A percentile compares a stretch with the other conserved stretches of the same genome.
These are phyloP conservation scores for Hipposideros armiger DNA, from an alignment of 2,113 vertebrate species.

Conservation along the genomic window DNA sequence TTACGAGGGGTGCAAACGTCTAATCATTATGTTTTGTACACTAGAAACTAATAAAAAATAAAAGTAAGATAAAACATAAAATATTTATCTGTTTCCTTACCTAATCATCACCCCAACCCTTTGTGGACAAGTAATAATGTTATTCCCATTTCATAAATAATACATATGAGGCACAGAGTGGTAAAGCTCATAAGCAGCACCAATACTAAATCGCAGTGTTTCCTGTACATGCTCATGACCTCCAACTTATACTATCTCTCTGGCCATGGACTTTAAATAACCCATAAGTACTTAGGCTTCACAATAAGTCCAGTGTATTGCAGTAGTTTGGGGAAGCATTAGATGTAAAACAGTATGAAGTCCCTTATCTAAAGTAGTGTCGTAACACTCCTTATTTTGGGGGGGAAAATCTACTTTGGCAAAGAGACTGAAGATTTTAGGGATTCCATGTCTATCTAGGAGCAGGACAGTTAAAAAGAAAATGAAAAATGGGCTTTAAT, in stretches of 20 bases:
- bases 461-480: background rate
- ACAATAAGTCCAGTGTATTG: background rate
- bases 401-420: background rate
- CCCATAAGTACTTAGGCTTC: background rate
- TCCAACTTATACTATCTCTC: background rate
- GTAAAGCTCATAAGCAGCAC: background rate
- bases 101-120: background rate
- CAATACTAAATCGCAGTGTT: background rate
- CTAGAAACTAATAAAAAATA: too few relatives aligned
- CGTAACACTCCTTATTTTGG: background rate
- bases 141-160: background rate
- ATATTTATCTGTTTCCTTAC: background rate
- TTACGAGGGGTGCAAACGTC: too few relatives aligned
- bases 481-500: conserved; percentile 10
- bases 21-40: too few relatives aligned
- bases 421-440: background rate
- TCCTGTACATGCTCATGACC: background rate
- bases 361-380: background rate
- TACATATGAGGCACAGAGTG: background rate
- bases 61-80: too few relatives aligned
- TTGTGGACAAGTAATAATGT: background rate
- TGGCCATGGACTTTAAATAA: background rate
- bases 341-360: background rate
- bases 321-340: background rate
- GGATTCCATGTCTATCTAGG: background rate